Conservation (phyloP, 2,888 invertebrate genomes). For the Mythimna pallens region DNA sequence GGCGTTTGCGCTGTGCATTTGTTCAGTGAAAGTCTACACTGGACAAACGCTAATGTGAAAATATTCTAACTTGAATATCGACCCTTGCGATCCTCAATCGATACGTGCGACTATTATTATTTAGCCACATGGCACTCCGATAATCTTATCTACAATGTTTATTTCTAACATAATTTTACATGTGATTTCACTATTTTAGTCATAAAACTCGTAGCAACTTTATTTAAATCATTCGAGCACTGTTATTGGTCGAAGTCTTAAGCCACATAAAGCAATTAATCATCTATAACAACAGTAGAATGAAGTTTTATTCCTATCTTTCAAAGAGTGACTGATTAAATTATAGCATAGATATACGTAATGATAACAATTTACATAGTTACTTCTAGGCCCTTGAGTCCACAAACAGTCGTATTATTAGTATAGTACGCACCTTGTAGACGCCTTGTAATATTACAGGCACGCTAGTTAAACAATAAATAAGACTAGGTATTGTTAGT, state of each 20-base stretch:
- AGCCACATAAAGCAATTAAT: background rate
- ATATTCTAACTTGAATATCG: too few species aligned
- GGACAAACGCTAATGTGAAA: too few species aligned
- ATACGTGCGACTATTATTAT: background rate
- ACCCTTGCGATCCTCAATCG: too few species aligned
- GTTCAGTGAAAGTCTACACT: too few species aligned
- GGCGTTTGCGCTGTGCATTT: too few species aligned
- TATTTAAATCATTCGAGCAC: background rate
- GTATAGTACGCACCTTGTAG: background rate
- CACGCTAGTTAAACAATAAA: background rate
- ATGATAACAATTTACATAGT: constrained; percentile 2
- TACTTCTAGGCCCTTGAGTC: background rate
- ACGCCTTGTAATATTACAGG: background rate
- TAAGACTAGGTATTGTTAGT: background rate
- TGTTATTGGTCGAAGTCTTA: too few species aligned
- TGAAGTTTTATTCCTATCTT: background rate
- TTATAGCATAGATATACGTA: background rate
- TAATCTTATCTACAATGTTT: background rate
- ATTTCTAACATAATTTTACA: background rate
- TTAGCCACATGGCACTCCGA: background rate
- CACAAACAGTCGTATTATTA: background rate
- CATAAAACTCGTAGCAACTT: background rate
- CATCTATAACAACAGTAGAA: too few species aligned
- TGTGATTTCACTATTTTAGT: background rate
- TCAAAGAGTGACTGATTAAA: background rate